Evolutionary conservation across 2,113 vertebrate species (phyloP).

Genomic region (Gobiocypris rarus): DNA sequence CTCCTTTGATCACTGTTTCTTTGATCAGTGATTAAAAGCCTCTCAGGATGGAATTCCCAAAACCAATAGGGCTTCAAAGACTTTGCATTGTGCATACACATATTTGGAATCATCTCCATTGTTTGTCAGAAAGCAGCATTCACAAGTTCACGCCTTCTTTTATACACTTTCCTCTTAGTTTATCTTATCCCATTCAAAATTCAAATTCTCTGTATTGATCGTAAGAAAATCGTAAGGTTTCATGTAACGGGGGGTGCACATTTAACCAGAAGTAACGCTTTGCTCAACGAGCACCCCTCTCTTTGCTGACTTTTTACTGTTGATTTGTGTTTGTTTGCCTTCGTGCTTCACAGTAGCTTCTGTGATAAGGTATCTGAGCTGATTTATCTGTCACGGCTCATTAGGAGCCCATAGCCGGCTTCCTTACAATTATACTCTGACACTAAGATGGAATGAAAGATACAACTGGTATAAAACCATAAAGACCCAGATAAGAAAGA

Average conservation of each 20-base stretch:
- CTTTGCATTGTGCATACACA: background rate
- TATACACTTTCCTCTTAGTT: background rate
- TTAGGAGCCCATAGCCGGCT: slow-evolving; percentile 60
- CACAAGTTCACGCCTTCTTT: background rate
- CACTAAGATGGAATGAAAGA: slow-evolving; percentile 45
- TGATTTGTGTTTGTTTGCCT: slow-evolving; percentile 60
- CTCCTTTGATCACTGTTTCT: slow-evolving; percentile 22
- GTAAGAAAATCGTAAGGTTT: background rate
- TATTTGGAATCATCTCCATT: background rate
- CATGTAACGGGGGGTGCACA: background rate
- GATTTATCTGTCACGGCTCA: slow-evolving; percentile 72
- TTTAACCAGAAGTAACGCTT: background rate
- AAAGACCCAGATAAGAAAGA: slow-evolving; percentile 69
- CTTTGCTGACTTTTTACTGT: slow-evolving; percentile 47
- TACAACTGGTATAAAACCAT: slow-evolving; percentile 59
- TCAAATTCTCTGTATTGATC: background rate
- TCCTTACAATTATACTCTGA: slow-evolving; percentile 47
- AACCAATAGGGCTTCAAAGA: background rate
- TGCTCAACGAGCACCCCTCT: background rate
- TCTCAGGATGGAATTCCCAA: background rate
- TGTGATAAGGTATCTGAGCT: slow-evolving; percentile 71
- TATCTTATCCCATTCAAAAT: background rate
- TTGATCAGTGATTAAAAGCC: slow-evolving; percentile 28
- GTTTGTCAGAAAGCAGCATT: background rate
- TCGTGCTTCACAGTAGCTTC: slow-evolving; percentile 69